Evolutionary conservation across 2,113 vertebrate species (phyloP), one percentile per base, ranked within the genome.

Genomic region (Albula glossodonta): DNA sequence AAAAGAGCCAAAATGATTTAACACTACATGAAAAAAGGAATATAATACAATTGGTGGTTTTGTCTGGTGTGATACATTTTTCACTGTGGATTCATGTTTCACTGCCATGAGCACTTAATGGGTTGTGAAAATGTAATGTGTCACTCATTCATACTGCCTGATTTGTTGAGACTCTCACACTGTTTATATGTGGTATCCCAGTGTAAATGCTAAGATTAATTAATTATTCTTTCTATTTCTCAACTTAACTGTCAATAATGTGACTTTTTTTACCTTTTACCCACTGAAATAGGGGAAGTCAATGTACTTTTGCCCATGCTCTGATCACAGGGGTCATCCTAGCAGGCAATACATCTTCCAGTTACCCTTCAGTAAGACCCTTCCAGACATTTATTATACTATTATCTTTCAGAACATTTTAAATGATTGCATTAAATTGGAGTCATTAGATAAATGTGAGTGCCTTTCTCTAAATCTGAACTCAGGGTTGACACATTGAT

Each of bases 401-500:
- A 74, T 74, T 8, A 0, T n/a, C 19, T 31, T 74, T 31, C 10
- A 50, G 31, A 79, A 79, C 78, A 50, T 79, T 79, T 79, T 48
- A 79, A 50, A 79, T 50, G 78, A 50, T 79, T 19, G 50, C 78
- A 17, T 79, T 79, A 79, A 48, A 79, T 79, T 79, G 78, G 41
- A 50, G 78, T 17, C 25, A 79, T 78, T 78, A 78, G 49, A 78
- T 78, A 78, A 78, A 48, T 74, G 70, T 74, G 25, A 74, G 41
- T 79, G 78, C 78, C 78, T 79, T 79, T 5, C 22, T 79, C 41
- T 17, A 50, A 79, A 79, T 48, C 41, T 50, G 49, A 79, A 79
- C 78, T 17, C 48, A 17, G 78, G 78, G 78, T 79, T 48, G 41
- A 79, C 78, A 79, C 49, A 79, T 49, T 79, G 4, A 79, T 79